Percentiles rank a stretch among this genome's conserved stretches.
Evolutionary conservation across 2,113 vertebrate genomes (phyloP).

Genomic region (Megaleporinus macrocephalus): DNA sequence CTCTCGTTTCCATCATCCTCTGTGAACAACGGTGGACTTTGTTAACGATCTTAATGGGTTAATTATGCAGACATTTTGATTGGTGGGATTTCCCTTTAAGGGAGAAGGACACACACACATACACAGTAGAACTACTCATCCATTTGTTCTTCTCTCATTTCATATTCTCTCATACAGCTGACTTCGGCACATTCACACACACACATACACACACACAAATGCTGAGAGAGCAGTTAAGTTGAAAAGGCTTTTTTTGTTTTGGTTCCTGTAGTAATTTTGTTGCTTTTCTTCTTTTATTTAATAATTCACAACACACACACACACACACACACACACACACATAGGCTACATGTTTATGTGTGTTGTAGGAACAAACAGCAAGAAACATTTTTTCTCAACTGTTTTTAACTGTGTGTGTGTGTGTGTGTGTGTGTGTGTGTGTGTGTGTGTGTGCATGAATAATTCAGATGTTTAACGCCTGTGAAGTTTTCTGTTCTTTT

Average conservation of each 20-base stretch:
- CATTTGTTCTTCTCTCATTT: slow-evolving; percentile 9
- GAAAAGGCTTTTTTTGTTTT: slow-evolving; percentile 24
- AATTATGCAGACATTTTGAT: too few relatives aligned
- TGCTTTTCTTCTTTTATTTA: slow-evolving; percentile 24
- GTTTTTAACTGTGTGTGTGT: too few relatives aligned
- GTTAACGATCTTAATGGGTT: too few relatives aligned
- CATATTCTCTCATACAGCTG: neutral
- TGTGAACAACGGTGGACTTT: too few relatives aligned
- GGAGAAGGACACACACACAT: neutral
- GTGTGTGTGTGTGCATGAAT: slow-evolving; percentile 12
- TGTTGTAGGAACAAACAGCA: neutral
- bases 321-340: neutral
- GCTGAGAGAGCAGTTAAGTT: slow-evolving; percentile 19
- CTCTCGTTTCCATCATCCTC: too few relatives aligned
- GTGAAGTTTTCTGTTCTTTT: slow-evolving; percentile 30
- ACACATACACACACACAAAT: neutral
- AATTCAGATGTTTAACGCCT: slow-evolving; percentile 40
- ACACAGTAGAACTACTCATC: neutral
- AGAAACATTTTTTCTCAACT: too few relatives aligned
- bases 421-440: neutral
- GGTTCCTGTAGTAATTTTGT: slow-evolving; percentile 3
- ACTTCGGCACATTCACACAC: neutral
- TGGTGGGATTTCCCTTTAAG: too few relatives aligned
- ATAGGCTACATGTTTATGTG: neutral
- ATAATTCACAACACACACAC: slow-evolving; percentile 9